Evolutionary conservation across 2,113 vertebrate genomes (phyloP), one percentile per base, ranked within the genome.

Genomic region (Psilopsiagon aymara): DNA sequence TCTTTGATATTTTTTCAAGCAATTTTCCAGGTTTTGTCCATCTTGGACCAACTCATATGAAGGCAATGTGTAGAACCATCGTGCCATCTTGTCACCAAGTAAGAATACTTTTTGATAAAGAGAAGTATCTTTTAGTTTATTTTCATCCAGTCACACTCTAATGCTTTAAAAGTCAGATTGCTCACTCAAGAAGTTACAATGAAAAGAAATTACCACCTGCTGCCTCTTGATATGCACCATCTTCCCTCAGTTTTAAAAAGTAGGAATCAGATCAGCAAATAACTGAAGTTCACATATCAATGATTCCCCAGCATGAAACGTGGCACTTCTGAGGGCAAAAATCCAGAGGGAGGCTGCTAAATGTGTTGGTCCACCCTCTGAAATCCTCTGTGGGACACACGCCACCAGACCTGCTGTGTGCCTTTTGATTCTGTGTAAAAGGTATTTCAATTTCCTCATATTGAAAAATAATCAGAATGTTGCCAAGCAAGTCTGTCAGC

Each of bases 401-500:
- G 86, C 67, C 82, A 76, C 55, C 44, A 76, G 70, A 87, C 59
- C 63, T 89, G 74, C 80, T 84, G 33, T 1, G 29, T 80, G 64
- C 64, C 85, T 92, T 87, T 67, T 25, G 39, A 51, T 85, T 69
- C 81, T 33, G 25, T 69, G 49, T 18, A 55, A 76, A 95, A 86
- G 52, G 47, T 53, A 43, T 66, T 68, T 64, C 44, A 6, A 70
- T 82, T 89, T 95, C 77, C 37, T 71, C 70, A 28, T 43, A 75
- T 73, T 62, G n/a, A 70, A 79, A 92, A 77, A 55, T 5, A 5
- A 70, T 12, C 37, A 90, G 86, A 85, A 95, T 78, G 82, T 11
- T 43, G 91, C 31, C 82, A 52, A 44, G 68, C 87, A 49, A 83
- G 93, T 86, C 93, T 41, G 51, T 20, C 82, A 27, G 39, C 84